phyloP scores from a whole-genome alignment of 2,797 vertebrate species.

The Phalloptychus januarius region DNA sequence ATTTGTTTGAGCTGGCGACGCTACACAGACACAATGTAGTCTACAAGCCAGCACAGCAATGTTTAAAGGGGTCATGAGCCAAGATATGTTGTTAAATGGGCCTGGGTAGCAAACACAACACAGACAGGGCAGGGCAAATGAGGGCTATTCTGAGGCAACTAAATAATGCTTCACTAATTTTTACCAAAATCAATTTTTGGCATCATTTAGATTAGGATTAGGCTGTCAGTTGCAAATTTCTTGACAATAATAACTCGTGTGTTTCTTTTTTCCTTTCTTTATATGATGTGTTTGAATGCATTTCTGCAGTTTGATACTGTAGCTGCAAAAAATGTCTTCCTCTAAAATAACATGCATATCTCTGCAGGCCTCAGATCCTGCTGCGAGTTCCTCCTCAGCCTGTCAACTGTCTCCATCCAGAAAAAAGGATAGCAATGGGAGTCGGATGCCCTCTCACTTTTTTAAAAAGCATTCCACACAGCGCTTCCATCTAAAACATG shows the following conservation, averaged over 20 bases:
- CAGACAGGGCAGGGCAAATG: not conserved
- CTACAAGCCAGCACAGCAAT: constrained; percentile 4
- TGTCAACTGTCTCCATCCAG: constrained; percentile 36
- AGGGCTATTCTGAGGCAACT: not conserved
- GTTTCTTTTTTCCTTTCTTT: not conserved
- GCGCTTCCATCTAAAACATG: constrained; percentile 55
- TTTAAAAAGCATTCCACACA: constrained; percentile 44
- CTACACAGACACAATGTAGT: constrained; percentile 3
- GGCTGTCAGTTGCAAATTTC: not conserved
- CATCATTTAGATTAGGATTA: not conserved
- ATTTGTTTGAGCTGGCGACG: constrained; percentile 5
- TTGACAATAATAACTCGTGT: not conserved
- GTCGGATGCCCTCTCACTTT: constrained; percentile 29
- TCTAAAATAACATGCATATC: constrained; percentile 27
- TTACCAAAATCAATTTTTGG: not conserved
- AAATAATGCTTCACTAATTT: not conserved
- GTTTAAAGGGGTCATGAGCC: not conserved
- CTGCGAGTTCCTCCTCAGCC: constrained; percentile 34
- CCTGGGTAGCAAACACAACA: constrained; percentile 3
- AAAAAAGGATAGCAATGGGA: constrained; percentile 35
- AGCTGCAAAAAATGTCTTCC: constrained; percentile 16
- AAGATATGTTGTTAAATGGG: not conserved
- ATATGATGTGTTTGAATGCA: not conserved
- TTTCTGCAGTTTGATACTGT: constrained; percentile 30
- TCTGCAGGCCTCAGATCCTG: constrained; percentile 17